Evolutionary conservation across 2,113 vertebrate species (phyloP), one percentile per base, ranked within the genome.

Genomic region (Himantopus leucocephalus): DNA sequence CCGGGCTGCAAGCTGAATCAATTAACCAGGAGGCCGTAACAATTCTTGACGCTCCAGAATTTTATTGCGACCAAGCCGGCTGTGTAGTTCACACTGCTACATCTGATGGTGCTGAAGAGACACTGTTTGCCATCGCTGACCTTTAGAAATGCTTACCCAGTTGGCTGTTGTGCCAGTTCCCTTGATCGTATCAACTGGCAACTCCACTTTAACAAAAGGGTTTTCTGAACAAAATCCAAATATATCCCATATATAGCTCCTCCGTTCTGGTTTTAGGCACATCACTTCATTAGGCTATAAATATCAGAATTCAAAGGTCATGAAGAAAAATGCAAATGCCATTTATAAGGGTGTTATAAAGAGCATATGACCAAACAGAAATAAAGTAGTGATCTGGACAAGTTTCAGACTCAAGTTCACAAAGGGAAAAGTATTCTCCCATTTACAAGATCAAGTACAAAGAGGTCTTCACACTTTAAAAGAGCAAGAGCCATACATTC

Each of bases 391-490:
- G 13, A 64, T 60, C 56, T 78, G 83, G 66, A 48, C 15, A 62
- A 39, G 17, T 86, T 94, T 79, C 80, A 89, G 53, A 23, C 43
- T 23, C 47, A 83, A 88, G 63, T 83, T 92, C 68, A 53, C 50
- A 50, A 78, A 71, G 34, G 56, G 37, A 93, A 20, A 88, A 92
- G 18, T 21, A 41, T 64, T 68, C 24, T 92, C 34, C 39, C 48
- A 82, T 94, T 95, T 95, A 89, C 43, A 92, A 92, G 88, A 94
- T 74, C 60, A 91, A 95, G 77, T 58, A 45, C 76, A 87, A 78
- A 64, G 30, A 89, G 72, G 73, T 94, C 85, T 60, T 92, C 76
- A 35, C 56, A 29, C 45, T 72, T 71, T 2, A 19, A 64, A 81
- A 95, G 73, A 91, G 60, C 34, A 68, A 75, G 92, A 94, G 86